phyloP scores from a whole-genome alignment of 2,888 invertebrate genomes.

The Amiota minor region DNA sequence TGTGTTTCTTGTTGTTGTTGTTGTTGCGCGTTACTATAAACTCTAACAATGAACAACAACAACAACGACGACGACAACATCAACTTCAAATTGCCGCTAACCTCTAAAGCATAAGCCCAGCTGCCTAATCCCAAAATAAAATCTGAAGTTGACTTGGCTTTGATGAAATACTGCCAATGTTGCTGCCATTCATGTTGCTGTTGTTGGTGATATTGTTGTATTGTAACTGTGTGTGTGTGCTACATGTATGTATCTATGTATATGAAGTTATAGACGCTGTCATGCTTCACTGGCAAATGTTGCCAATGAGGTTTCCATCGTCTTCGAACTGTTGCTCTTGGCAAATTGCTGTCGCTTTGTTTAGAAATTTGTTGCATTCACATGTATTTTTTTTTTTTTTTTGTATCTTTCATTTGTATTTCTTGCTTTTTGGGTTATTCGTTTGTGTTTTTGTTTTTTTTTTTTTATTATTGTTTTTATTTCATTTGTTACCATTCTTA shows the following conservation, averaged over 20 bases:
- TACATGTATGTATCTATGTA: neutral
- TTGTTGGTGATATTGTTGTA: neutral
- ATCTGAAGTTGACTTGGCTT: slow-evolving; percentile 5
- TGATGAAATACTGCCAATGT: slow-evolving; percentile 27
- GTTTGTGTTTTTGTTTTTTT: neutral
- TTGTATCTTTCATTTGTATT: slow-evolving; percentile 14
- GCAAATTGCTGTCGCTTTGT: slow-evolving; percentile 18
- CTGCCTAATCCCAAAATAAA: slow-evolving; percentile 16
- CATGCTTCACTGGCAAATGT: neutral
- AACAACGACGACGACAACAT: neutral
- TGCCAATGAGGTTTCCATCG: neutral
- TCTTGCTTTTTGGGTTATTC: slow-evolving; percentile 1
- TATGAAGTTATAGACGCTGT: neutral
- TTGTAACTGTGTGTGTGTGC: no score
- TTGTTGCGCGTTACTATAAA: neutral
- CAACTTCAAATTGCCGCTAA: slow-evolving; percentile 27
- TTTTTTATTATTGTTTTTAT: neutral
- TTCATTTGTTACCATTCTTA: slow-evolving; percentile 1
- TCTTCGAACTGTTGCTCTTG: slow-evolving; percentile 10
- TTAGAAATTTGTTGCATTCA: neutral
- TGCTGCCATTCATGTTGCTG: neutral
- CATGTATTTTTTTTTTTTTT: slow-evolving; percentile 6
- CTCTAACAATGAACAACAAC: neutral
- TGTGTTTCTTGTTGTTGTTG: neutral
- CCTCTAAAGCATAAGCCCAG: slow-evolving; percentile 5